Base-by-base conservation (phyloP, 2,888 invertebrate species). In the Ormyrus pomaceus region DNA sequence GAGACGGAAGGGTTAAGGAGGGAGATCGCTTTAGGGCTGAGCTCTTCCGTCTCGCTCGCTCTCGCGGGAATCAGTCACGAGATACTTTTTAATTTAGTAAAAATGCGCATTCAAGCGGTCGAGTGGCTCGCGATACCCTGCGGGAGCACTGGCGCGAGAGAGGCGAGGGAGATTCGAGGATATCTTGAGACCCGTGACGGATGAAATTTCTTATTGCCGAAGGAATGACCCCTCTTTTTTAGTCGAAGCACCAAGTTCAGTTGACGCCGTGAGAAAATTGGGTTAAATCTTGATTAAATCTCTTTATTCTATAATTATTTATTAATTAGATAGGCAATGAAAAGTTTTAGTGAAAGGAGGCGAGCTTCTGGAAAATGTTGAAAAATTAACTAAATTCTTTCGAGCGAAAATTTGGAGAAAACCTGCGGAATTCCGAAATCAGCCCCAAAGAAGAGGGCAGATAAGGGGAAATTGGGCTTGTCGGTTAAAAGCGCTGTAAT, bases 51-150 rank as follows among this genome's bases (percentile, higher is more conserved):
- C 10, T 0, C 55, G 51, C 48, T 65, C 5, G 58, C 53, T 51
- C 55, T 55, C 45, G n/a, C 19, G 51, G 34, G 9, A 62, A 56
- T 77, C 74, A 88, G 88, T 89, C 88, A 87, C 88, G 88, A 88
- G 89, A 89, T 89, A 89, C 89, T 90, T 90, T 90, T 90, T 90
- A 90, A 90, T 90, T 90, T 89, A 88, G 87, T 89, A 88, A 90
- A 89, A 90, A 90, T 90, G 89, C 87, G 87, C 89, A 88, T 89
- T 89, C 89, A 86, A 88, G 84, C 85, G 86, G 86, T 86, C 85
- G 86, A 87, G 59, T 80, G 73, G 71, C 56, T n/a, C 6, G 34
- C 34, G 34, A 34, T 34, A 34, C 9, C n/a, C 11, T 19, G 19
- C 13, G 5, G 55, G 13, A 46, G 50, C 56, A 6, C n/a, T 13